phyloP scores from a whole-genome alignment of 2,113 vertebrate species.

The Python bivittatus region DNA sequence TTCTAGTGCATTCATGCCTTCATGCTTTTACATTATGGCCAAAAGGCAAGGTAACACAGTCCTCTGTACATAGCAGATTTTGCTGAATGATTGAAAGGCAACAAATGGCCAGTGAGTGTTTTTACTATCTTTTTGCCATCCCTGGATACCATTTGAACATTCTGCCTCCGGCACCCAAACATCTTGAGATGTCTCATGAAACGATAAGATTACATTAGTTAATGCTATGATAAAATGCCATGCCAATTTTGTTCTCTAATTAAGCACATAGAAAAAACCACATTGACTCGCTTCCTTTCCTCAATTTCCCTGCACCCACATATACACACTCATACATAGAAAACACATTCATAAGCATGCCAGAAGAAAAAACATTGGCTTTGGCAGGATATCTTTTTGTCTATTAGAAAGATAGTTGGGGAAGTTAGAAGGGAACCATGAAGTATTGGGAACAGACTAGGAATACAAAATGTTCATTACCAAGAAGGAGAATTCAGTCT shows the following conservation, averaged over 20 bases:
- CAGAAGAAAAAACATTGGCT: conserved; percentile 35
- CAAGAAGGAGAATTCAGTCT: conserved; percentile 47
- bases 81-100: background rate
- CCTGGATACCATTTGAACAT: background rate
- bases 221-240: conserved; percentile 14
- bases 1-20: conserved; percentile 36
- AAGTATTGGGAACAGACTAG: conserved; percentile 44
- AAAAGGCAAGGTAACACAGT: background rate
- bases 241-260: rapidly evolving
- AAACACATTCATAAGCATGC: background rate
- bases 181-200: background rate
- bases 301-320: conserved; percentile 16
- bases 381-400: conserved; percentile 38
- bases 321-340: conserved; percentile 6
- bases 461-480: conserved; percentile 14
- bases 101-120: background rate
- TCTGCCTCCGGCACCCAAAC: background rate
- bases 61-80: background rate
- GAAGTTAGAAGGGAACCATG: conserved; percentile 31
- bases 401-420: conserved; percentile 36
- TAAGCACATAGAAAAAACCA: conserved; percentile 13
- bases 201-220: background rate
- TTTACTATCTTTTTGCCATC: background rate
- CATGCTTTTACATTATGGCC: background rate
- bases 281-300: conserved; percentile 26